Percentiles rank a stretch among this genome's conserved stretches.
phyloP scores from a whole-genome alignment of 1,140 invertebrate genomes.

The Oppia nitens region DNA sequence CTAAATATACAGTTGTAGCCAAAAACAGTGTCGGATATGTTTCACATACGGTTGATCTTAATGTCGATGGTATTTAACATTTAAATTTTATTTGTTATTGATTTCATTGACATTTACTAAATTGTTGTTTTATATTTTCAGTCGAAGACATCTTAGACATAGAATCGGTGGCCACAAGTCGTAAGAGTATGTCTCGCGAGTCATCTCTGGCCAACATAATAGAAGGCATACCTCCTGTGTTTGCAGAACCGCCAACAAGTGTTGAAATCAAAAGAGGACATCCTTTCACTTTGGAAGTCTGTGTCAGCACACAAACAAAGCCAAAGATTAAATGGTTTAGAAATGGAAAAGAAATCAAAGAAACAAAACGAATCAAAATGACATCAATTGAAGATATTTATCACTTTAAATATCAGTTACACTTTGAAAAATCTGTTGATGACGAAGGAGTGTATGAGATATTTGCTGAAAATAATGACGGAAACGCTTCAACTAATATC shows the following conservation, averaged over 20 bases:
- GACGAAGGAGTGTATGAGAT: conserved; percentile 80
- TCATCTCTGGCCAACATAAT: conserved; percentile 75
- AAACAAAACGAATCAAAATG: conserved; percentile 45
- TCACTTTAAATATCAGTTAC: conserved; percentile 64
- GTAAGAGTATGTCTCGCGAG: conserved; percentile 64
- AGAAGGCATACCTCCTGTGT: conserved; percentile 82
- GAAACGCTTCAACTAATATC: conserved; percentile 62
- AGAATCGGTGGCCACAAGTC: conserved; percentile 48
- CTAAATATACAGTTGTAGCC: conserved; percentile 85
- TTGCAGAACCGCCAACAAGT: conserved; percentile 65
- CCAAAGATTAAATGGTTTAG: conserved; percentile 52
- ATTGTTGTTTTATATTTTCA: conserved; percentile 47
- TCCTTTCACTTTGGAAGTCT: conserved; percentile 35
- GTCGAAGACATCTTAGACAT: conserved; percentile 40
- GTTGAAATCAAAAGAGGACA: conserved; percentile 27
- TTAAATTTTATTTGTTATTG: conserved; percentile 2
- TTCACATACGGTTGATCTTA: conserved; percentile 70
- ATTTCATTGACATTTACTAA: not conserved
- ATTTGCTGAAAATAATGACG: conserved; percentile 69
- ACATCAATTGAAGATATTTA: conserved; percentile 67
- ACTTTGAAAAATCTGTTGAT: conserved; percentile 50
- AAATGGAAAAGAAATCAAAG: conserved; percentile 50
- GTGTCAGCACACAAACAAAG: conserved; percentile 75
- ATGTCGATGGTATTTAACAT: conserved; percentile 43
- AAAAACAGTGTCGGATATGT: conserved; percentile 87